Percentiles rank a stretch among this genome's conserved stretches.
These are phyloP conservation scores for Pterostichus madidus DNA, from an alignment of 2,888 invertebrate genomes.

Conservation along the genomic window DNA sequence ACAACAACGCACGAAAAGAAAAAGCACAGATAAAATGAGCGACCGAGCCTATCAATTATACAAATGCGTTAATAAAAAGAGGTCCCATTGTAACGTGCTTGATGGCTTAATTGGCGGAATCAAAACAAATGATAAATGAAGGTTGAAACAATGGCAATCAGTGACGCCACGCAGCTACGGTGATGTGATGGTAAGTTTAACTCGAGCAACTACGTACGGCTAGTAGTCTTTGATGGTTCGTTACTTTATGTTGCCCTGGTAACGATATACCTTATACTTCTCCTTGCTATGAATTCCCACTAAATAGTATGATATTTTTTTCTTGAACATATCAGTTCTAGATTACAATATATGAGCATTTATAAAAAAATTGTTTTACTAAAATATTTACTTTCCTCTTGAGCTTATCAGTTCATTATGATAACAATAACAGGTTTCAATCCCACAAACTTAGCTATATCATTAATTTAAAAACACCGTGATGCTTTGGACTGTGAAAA, in stretches of 20 bases:
- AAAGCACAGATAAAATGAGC: slow-evolving; percentile 44
- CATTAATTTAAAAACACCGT: no score
- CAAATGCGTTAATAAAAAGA: slow-evolving; percentile 64
- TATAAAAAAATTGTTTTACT: no score
- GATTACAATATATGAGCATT: no score
- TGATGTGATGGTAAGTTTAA: slow-evolving; percentile 1
- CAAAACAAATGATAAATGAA: slow-evolving; percentile 65
- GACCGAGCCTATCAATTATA: slow-evolving; percentile 62
- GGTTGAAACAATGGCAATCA: slow-evolving; percentile 58
- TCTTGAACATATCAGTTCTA: no score
- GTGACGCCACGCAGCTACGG: slow-evolving; percentile 22
- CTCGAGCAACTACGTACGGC: slow-evolving; percentile 3
- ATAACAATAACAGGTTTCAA: no score
- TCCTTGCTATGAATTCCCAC: no score
- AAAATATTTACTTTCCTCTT: no score
- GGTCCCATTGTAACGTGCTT: slow-evolving; percentile 54
- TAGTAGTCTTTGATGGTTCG: slow-evolving; percentile 7
- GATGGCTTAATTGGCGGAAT: slow-evolving; percentile 63
- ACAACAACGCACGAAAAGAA: slow-evolving; percentile 28
- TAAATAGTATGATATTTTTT: no score
- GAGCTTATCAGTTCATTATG: no score
- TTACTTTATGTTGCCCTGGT: background rate
- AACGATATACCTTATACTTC: slow-evolving; percentile 4
- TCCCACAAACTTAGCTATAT: no score
- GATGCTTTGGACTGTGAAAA: no score